Evolutionary conservation across 2,113 vertebrate species (phyloP).

Genomic region (Loxodonta africana): DNA sequence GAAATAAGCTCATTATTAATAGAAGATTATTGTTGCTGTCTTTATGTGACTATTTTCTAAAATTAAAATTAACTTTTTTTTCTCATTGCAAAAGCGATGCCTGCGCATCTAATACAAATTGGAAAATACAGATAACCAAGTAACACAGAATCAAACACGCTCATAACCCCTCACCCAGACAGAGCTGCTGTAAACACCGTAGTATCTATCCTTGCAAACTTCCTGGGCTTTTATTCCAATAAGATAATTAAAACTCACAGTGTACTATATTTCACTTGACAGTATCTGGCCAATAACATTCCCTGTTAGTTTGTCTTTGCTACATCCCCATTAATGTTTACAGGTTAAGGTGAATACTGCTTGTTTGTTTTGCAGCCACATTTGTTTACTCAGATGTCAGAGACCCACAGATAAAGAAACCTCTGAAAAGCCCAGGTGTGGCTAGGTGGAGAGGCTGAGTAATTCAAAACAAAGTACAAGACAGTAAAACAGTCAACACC

Average conservation of each 20-base stretch:
- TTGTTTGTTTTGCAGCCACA: conserved; percentile 63
- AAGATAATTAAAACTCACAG: background rate
- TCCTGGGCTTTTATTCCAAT: background rate
- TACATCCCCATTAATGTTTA: conserved; percentile 30
- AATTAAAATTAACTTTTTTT: conserved; percentile 72
- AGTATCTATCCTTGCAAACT: background rate
- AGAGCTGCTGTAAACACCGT: background rate
- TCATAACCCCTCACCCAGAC: background rate
- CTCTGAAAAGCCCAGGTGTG: conserved; percentile 71
- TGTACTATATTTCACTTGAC: background rate
- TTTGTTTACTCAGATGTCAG: conserved; percentile 66
- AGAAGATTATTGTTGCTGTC: conserved; percentile 72
- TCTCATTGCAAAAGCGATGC: conserved; percentile 47
- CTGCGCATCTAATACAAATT: conserved; percentile 68
- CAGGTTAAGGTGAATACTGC: conserved; percentile 30
- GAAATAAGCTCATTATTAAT: conserved; percentile 82
- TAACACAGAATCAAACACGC: conserved; percentile 60
- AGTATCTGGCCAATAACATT: conserved; percentile 4
- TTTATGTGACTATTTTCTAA: conserved; percentile 76
- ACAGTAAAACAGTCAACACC: conserved; percentile 59
- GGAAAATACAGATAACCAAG: conserved; percentile 77
- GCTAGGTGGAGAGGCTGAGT: conserved; percentile 18
- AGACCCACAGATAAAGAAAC: conserved; percentile 58
- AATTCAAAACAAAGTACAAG: conserved; percentile 77
- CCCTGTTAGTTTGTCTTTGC: background rate